Evolutionary conservation across 2,113 vertebrate species (phyloP).

Genomic region (Tragelaphus strepsiceros): DNA sequence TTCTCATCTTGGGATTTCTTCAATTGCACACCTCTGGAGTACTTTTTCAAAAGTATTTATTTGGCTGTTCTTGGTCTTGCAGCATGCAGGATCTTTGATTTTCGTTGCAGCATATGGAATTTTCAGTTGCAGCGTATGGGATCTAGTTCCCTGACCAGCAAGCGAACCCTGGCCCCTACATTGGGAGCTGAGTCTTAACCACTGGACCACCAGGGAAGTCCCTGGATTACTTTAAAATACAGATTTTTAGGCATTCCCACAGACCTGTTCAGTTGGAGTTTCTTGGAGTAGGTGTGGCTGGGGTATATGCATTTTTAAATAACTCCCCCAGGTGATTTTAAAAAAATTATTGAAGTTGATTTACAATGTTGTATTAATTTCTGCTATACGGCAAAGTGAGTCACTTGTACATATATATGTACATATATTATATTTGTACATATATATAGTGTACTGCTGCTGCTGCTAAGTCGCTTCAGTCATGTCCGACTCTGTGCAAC

Average conservation of each 20-base stretch:
- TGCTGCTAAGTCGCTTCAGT: neutral
- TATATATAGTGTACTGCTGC: neutral
- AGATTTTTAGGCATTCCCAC: neutral
- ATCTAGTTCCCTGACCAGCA: neutral
- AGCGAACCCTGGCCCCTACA: fast-evolving
- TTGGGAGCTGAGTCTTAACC: neutral
- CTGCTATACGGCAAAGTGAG: neutral
- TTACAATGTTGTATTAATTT: neutral
- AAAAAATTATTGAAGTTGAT: neutral
- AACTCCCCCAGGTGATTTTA: neutral
- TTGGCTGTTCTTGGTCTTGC: neutral
- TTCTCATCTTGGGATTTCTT: neutral
- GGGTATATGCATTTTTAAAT: neutral
- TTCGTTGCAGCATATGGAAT: neutral
- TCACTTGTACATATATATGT: neutral
- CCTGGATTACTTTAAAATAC: neutral
- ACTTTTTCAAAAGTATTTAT: neutral
- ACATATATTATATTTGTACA: neutral
- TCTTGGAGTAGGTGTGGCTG: neutral
- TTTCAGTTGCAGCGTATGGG: neutral
- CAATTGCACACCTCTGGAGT: neutral
- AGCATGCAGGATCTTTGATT: neutral
- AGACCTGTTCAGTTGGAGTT: neutral
- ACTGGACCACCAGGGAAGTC: neutral
- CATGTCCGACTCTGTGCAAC: neutral